Percentiles rank a stretch among this genome's conserved stretches.
These are phyloP conservation scores for Hexactinellida sp. DNA, from an alignment of 37 sponge, comb jelly and placozoan species.

Conservation along the genomic window DNA sequence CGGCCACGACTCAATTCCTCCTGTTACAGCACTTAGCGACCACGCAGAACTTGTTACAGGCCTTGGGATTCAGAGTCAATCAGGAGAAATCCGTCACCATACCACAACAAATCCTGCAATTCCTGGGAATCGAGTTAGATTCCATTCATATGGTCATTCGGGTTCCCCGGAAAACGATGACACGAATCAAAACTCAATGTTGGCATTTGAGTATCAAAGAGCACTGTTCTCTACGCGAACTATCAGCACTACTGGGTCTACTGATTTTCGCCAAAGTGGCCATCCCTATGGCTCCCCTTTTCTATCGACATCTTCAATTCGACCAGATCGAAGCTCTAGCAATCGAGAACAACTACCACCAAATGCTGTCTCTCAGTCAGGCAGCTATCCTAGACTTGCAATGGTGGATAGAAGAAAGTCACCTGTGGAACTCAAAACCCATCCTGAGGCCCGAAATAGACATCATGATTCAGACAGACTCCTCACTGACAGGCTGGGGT, in stretches of 20 bases:
- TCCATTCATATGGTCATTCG: no score
- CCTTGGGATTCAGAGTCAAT: no score
- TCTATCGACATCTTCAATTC: not conserved
- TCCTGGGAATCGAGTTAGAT: no score
- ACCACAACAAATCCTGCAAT: no score
- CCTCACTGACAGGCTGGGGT: not conserved
- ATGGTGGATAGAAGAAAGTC: not conserved
- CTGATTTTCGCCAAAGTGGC: no score
- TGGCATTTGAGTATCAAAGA: not conserved
- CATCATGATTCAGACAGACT: not conserved
- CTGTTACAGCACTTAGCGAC: no score
- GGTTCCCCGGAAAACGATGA: not conserved
- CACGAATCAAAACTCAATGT: not conserved
- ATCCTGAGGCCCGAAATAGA: not conserved
- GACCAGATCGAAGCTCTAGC: not conserved
- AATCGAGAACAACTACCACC: not conserved
- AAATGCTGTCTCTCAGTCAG: not conserved
- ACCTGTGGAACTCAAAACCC: not conserved
- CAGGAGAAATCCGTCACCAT: no score
- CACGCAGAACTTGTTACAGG: no score
- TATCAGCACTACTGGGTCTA: no score
- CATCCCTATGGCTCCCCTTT: no score
- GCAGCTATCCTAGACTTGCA: not conserved
- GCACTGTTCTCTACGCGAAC: no score
- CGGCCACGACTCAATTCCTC: no score